A percentile compares a stretch with the other conserved stretches of the same genome.
Conservation (phyloP, 1,140 invertebrate species). For the Chlorops oryzae region DNA sequence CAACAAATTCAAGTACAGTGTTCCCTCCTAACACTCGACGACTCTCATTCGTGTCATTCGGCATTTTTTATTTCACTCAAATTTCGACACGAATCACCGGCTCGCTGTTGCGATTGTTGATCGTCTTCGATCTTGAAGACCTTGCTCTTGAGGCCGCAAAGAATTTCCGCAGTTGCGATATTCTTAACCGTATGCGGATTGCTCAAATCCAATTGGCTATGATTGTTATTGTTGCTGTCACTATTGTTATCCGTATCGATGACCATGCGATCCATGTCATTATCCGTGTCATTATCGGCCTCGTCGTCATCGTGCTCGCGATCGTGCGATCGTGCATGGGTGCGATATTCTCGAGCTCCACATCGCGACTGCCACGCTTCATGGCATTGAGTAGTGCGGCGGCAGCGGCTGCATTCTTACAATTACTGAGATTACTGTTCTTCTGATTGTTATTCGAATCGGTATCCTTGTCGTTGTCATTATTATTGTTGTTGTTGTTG, state of each 20-base stretch:
- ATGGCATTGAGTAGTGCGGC: conserved; percentile 1
- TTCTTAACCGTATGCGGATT: conserved; percentile 34
- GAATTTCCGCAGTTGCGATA: conserved; percentile 41
- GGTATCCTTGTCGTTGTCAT: neutral
- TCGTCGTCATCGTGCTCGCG: conserved; percentile 14
- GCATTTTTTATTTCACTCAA: conserved; percentile 41
- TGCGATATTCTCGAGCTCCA: conserved; percentile 3
- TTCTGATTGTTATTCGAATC: conserved; percentile 10
- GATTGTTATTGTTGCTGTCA: conserved; percentile 33
- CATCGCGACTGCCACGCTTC: conserved; percentile 3
- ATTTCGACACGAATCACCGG: conserved; percentile 31
- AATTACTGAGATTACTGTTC: no score
- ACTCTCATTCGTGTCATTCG: conserved; percentile 24
- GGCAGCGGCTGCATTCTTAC: neutral
- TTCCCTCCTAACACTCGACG: no score
- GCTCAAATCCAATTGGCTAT: conserved; percentile 36
- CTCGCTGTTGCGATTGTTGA: conserved; percentile 14
- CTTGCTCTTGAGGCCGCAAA: conserved; percentile 42
- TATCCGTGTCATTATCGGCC: conserved; percentile 37
- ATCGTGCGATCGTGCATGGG: neutral
- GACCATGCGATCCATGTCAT: conserved; percentile 26
- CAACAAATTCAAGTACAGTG: no score
- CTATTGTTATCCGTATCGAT: conserved; percentile 39
- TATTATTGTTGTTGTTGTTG: conserved; percentile 5
- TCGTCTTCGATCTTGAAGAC: conserved; percentile 40